Evolutionary conservation across 1,140 invertebrate species (phyloP).

Genomic region (Macrobrachium rosenbergii): DNA sequence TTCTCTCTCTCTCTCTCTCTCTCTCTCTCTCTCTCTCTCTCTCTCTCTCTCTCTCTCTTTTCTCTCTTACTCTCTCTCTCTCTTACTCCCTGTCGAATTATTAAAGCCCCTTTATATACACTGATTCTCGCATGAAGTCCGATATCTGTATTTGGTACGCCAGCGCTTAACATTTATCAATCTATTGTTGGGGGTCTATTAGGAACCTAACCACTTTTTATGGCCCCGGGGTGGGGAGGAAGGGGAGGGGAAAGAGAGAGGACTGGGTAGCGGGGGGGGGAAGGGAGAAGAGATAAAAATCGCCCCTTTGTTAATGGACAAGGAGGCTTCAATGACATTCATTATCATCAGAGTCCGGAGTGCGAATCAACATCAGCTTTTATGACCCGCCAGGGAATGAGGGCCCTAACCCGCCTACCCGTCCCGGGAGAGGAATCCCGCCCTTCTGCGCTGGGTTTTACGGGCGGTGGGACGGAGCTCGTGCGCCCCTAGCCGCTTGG

Average conservation of each 20-base stretch:
- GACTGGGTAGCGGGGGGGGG: background rate
- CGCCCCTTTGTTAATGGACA: slow-evolving; percentile 64
- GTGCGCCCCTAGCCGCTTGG: background rate
- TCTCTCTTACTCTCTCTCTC: background rate
- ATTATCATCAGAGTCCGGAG: slow-evolving; percentile 52
- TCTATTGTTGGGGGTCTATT: slow-evolving; percentile 63
- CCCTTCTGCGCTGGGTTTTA: background rate
- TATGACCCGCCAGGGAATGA: slow-evolving; percentile 9
- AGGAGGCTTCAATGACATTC: slow-evolving; percentile 61
- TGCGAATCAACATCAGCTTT: slow-evolving; percentile 62
- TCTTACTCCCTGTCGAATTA: background rate
- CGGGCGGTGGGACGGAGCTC: background rate
- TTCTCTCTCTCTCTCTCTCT: background rate
- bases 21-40: background rate
- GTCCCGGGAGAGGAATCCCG: background rate
- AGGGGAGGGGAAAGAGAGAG: too few species aligned
- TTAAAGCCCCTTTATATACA: background rate
- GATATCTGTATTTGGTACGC: slow-evolving; percentile 34
- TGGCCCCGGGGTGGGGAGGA: background rate
- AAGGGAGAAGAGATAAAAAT: slow-evolving; percentile 64
- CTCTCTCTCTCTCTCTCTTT: too few species aligned
- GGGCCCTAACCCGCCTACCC: background rate
- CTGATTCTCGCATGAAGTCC: slow-evolving; percentile 23
- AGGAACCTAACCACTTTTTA: slow-evolving; percentile 61
- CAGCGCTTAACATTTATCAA: slow-evolving; percentile 59